Conservation (phyloP, 2,113 vertebrate species). For the Cyanistes caeruleus region DNA sequence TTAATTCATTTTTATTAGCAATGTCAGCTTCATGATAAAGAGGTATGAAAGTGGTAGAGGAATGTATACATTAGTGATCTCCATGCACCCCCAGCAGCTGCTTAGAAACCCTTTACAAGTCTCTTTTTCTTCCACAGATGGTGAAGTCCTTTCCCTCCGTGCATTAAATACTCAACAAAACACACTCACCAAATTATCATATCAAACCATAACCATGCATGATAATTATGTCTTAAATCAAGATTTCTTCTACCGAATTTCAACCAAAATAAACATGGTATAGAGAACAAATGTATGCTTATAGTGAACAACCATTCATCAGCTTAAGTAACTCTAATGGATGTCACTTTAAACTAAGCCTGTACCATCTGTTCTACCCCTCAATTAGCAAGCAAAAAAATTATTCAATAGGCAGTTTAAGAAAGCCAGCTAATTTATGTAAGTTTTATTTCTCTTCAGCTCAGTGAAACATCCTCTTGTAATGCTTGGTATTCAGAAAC, state of each 20-base stretch:
- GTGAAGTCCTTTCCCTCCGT: not conserved
- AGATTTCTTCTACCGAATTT: not conserved
- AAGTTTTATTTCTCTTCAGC: conserved; percentile 24
- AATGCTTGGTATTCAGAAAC: not conserved
- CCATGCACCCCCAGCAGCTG: not conserved
- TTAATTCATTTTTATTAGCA: not conserved
- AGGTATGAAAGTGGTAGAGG: not conserved
- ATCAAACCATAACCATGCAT: not conserved
- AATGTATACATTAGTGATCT: not conserved
- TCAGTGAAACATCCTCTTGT: not conserved
- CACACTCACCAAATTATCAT: conserved; percentile 7
- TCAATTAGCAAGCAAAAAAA: conserved; percentile 50
- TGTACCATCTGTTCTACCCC: conserved; percentile 64
- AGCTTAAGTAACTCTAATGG: conserved; percentile 62
- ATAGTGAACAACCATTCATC: conserved; percentile 45
- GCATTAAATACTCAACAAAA: not conserved
- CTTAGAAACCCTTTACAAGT: not conserved
- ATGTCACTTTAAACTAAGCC: conserved; percentile 64
- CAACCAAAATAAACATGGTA: conserved; percentile 36
- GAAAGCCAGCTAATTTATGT: conserved; percentile 28
- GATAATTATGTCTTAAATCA: conserved; percentile 32
- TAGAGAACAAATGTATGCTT: conserved; percentile 18
- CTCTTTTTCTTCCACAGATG: not conserved
- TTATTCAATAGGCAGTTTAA: not conserved
- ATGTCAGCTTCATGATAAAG: not conserved